A percentile compares a stretch with the other conserved stretches of the same genome.
phyloP scores from a whole-genome alignment of 2,888 invertebrate genomes.

The Nephrotoma guestfalica region DNA sequence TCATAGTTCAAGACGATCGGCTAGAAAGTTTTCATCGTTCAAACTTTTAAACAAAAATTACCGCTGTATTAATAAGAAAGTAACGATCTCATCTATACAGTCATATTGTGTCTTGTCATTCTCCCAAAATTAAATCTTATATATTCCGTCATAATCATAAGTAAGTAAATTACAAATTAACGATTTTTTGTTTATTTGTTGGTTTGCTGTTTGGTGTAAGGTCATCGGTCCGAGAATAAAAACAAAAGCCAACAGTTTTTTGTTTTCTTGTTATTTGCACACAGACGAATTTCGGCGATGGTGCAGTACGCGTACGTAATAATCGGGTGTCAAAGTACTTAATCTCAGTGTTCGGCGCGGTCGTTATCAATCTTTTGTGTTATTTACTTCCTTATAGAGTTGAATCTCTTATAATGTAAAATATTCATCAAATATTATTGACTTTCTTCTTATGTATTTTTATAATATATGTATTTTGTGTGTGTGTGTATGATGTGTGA shows the following conservation, averaged over 20 bases:
- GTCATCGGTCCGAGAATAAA: not conserved
- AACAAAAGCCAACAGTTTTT: not conserved
- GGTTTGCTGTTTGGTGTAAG: not conserved
- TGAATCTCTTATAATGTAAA: not conserved
- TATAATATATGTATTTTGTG: not conserved
- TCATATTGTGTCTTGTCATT: not conserved
- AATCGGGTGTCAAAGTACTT: not conserved
- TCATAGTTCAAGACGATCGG: too few relatives aligned
- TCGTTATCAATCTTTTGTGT: not conserved
- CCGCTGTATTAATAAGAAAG: not conserved
- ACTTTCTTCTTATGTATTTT: not conserved
- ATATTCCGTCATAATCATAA: not conserved
- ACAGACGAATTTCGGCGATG: not conserved
- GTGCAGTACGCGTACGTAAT: not conserved
- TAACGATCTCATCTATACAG: not conserved
- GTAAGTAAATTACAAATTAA: not conserved
- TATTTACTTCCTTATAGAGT: not conserved
- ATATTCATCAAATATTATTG: not conserved
- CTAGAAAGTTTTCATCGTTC: too few relatives aligned
- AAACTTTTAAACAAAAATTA: not conserved
- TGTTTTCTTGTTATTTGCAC: not conserved
- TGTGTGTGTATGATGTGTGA: not conserved
- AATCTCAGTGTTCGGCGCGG: not conserved
- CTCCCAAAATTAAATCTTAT: not conserved
- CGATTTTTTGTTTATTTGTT: not conserved